Evolutionary conservation across 2,797 vertebrate species (phyloP), one percentile per base, ranked within the genome.

Genomic region (Monodelphis domestica): DNA sequence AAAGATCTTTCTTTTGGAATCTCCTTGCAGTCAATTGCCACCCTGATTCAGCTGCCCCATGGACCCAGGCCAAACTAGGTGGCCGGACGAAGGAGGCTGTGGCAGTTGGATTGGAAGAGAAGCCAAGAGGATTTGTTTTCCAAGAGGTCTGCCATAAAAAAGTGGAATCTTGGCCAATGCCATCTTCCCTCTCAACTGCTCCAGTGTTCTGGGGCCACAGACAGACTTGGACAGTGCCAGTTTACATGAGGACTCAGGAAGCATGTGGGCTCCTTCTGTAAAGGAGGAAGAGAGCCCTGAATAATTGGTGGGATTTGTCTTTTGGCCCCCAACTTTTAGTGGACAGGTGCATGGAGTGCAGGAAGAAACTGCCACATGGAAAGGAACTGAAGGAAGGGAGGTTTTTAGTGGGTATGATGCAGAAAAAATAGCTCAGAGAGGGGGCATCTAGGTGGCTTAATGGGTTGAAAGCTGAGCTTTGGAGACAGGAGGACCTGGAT

Each of bases 381-480:
- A 93, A 90, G 90, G 52, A 56, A 91, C 92, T 95, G 89, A 52
- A 90, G 78, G 51, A 87, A 0, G 0, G 87, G 54, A 59, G 90
- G 84, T 89, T 96, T 92, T 91, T 59, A 50, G 84, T 26, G 30
- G 63, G 84, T 51, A 93, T 38, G 88, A 84, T 89, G 91, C 9
- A 52, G 4, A 95, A 90, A 87, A 91, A 95, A 84, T 87, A 88
- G 26, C 52, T 51, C 50, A 55, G 70, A 54, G 92, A 90, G 90
- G 93, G 89, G 89, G 95, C 57, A n/a, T n/a, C 92, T 93, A 91
- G 90, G n/a, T n/a, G n/a, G n/a, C 93, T 95, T 89, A 89, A 89
- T 63, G 91, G 95, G 50, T 28, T 84, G 12, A 91, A 96, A 93
- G 59, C 63, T 92, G 89, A 97, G 87, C 63, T 59, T n/a, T n/a